A percentile compares a stretch with the other conserved stretches of the same genome.
Evolutionary conservation across 2,888 invertebrate species (phyloP).

Genomic region (Reticulitermes lucifugus): DNA sequence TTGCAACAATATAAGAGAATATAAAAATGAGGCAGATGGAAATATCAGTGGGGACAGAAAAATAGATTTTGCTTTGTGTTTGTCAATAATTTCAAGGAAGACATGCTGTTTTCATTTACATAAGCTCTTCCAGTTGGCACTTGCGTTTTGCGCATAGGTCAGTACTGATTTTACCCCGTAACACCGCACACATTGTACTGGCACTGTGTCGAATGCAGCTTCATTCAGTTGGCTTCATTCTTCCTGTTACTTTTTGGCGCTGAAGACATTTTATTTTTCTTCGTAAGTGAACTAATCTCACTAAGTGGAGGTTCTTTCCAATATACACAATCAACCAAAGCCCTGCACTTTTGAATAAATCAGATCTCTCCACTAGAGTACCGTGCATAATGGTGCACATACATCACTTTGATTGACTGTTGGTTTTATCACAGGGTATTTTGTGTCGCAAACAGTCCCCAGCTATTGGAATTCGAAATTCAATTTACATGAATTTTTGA

Average conservation of each 20-base stretch:
- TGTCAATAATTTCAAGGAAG: no score
- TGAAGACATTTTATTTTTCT: not conserved
- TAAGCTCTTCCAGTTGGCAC: no score
- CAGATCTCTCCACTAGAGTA: not conserved
- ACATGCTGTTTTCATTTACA: no score
- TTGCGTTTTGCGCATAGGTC: not conserved
- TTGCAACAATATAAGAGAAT: no score
- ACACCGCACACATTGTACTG: not conserved
- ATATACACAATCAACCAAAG: not conserved
- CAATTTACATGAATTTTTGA: not conserved
- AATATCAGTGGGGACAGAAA: no score
- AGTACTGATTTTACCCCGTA: not conserved
- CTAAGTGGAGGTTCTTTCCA: not conserved
- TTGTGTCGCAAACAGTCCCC: not conserved
- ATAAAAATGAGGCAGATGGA: no score
- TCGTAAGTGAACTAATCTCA: not conserved
- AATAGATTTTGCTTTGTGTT: no score
- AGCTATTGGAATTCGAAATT: not conserved
- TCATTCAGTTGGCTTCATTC: not conserved
- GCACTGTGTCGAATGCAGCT: no score
- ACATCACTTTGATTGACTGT: conserved; percentile 4
- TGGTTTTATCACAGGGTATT: not conserved
- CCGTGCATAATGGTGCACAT: no score
- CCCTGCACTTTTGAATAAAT: not conserved
- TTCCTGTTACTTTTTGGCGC: not conserved